Evolutionary conservation across 2,888 invertebrate species (phyloP), one percentile per base, ranked within the genome.

Genomic region (Leuctra nigra): DNA sequence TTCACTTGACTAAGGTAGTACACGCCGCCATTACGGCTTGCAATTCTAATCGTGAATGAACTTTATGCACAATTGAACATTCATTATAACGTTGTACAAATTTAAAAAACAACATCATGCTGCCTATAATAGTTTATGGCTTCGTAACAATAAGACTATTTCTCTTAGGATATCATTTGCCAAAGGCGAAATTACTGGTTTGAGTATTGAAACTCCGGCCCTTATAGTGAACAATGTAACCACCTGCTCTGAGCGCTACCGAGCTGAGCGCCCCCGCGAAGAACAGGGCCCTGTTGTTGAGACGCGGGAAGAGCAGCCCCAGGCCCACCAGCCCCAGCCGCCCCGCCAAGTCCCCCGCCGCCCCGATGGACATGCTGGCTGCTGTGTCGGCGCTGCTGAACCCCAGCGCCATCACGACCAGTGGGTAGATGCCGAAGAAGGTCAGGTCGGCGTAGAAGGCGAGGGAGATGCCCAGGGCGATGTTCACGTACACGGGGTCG

Each of bases 401-500:
- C 59, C 79, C 80, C 55, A 79, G 82, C 60, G 79, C 80, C 55
- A 76, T 75, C 57, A 85, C 72, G 60, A 84, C 72, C 63, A 86
- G 66, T 0, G 88, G 87, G 59, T 87, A 78, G 53, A 88, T 66
- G 0, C 83, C 81, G 62, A 83, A 78, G 67, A 88, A 88, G 0
- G 82, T 82, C 39, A 82, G 75, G 68, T 88, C 87, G 4, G 85
- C 79, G 56, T 82, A 82, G 59, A 84, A 77, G 2, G 82, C 79
- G 56, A 87, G 75, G 0, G 85, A 78, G 66, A 85, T 76, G 36
- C 87, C 88, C 29, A 86, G 68, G 52, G 82, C 79, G 57, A 87
- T 83, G 66, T 86, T 87, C 7, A 86, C 56, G 53, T 71, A 73
- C 2, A 65, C 56, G 0, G 64, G 65, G 54, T 70, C 67, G 50